A percentile compares a stretch with the other conserved stretches of the same genome.
phyloP scores from a whole-genome alignment of 2,113 vertebrate genomes.

The Oncorhynchus kisutch region DNA sequence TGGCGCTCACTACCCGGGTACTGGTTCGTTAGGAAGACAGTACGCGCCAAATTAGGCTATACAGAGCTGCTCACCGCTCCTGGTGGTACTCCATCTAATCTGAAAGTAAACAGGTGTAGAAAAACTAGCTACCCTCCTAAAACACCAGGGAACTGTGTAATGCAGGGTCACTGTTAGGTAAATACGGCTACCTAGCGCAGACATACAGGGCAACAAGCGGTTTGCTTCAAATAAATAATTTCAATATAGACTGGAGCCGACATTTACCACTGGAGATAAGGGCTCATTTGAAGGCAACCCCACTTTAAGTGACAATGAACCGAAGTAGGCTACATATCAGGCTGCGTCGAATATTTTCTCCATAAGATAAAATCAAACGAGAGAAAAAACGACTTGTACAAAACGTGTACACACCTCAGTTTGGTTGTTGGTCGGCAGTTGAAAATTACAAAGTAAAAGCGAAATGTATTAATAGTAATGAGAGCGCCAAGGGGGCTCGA shows the following conservation, averaged over 20 bases:
- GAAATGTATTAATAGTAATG: constrained; percentile 4
- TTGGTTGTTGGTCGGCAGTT: not conserved
- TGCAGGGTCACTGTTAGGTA: constrained; percentile 53
- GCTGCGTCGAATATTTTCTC: constrained; percentile 18
- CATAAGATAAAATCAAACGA: not conserved
- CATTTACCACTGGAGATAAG: not conserved
- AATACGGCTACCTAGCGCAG: constrained; percentile 53
- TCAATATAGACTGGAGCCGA: too few species aligned
- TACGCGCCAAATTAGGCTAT: not conserved
- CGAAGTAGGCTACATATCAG: not conserved
- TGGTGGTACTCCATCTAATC: not conserved
- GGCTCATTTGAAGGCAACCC: not conserved
- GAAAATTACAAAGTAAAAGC: not conserved
- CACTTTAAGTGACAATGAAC: constrained; percentile 3
- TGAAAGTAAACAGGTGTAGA: not conserved
- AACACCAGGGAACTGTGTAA: constrained; percentile 24
- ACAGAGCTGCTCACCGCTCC: not conserved
- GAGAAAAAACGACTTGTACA: not conserved
- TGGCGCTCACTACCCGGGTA: not conserved
- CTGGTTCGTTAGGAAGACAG: not conserved
- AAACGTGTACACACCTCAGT: not conserved
- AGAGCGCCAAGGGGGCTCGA: constrained; percentile 9
- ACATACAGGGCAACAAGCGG: not conserved
- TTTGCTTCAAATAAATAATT: too few species aligned
- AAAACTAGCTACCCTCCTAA: not conserved